Percentiles rank a stretch among this genome's conserved stretches.
Evolutionary conservation across 2,797 vertebrate genomes (phyloP).

Genomic region (Agapornis canus): DNA sequence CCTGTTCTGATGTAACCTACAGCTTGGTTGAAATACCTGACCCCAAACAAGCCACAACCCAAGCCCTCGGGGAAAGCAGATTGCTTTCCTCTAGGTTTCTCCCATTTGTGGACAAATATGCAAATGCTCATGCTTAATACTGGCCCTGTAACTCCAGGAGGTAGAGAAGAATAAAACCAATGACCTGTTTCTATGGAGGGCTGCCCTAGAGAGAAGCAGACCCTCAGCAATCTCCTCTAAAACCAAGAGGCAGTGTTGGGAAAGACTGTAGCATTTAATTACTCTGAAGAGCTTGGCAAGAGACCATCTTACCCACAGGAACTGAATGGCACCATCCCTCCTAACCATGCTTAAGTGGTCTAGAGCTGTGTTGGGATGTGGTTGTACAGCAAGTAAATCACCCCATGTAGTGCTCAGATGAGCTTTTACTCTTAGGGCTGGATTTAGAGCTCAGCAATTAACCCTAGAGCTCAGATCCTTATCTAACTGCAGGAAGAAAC

Average conservation of each 20-base stretch:
- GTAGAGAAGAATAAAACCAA: background rate
- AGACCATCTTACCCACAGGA: background rate
- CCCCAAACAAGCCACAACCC: background rate
- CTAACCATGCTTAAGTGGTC: background rate
- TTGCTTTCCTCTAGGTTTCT: background rate
- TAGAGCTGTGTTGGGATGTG: background rate
- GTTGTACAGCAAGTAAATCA: background rate
- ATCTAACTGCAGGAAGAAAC: background rate
- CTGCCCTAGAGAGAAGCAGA: background rate
- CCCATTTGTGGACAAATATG: background rate
- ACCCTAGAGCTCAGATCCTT: background rate
- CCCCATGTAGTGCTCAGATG: background rate
- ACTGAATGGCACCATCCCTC: background rate
- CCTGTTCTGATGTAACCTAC: background rate
- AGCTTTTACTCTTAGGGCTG: constrained; percentile 17
- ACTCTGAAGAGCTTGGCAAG: background rate
- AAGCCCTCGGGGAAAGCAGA: background rate
- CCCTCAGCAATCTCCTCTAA: background rate
- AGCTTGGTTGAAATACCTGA: background rate
- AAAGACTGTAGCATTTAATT: background rate
- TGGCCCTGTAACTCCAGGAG: background rate
- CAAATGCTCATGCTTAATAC: background rate
- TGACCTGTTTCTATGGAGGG: background rate
- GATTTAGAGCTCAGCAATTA: constrained; percentile 26
- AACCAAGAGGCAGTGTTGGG: background rate